Evolutionary conservation across 1,140 invertebrate species (phyloP).

Genomic region (Mercenaria mercenaria): DNA sequence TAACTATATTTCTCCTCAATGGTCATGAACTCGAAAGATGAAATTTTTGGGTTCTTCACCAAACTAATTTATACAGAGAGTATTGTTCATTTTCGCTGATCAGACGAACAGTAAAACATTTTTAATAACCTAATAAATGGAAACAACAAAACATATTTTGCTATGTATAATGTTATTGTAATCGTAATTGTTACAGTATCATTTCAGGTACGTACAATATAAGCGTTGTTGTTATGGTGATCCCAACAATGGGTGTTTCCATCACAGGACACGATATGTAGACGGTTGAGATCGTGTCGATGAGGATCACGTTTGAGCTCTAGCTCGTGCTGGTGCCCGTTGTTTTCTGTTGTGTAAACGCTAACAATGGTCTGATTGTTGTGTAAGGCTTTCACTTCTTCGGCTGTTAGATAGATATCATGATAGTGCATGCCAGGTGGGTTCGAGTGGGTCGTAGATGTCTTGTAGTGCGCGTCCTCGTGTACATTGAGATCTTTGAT

Average conservation of each 20-base stretch:
- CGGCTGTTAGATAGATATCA: conserved; percentile 58
- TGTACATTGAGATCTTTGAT: conserved; percentile 15
- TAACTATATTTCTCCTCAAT: too few relatives aligned
- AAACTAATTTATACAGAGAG: too few relatives aligned
- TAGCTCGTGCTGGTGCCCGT: conserved; percentile 66
- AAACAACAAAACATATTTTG: too few relatives aligned
- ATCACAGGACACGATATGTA: conserved; percentile 25
- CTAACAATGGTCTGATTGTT: neutral
- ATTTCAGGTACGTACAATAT: neutral
- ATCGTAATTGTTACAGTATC: too few relatives aligned
- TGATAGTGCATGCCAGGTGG: conserved; percentile 50
- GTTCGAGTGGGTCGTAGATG: neutral
- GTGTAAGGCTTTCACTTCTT: neutral
- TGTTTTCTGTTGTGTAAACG: conserved; percentile 53
- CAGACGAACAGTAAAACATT: too few relatives aligned
- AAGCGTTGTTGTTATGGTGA: neutral
- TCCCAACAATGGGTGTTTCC: conserved; percentile 37
- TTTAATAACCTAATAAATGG: too few relatives aligned
- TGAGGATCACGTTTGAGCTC: neutral
- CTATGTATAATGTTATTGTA: too few relatives aligned
- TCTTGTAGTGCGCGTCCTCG: neutral
- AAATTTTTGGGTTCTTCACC: too few relatives aligned
- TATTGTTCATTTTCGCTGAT: too few relatives aligned
- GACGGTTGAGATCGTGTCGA: neutral
- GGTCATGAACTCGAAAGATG: too few relatives aligned